Percentiles rank a stretch among this genome's conserved stretches.
phyloP scores from a whole-genome alignment of 30 jellyfish, hydroid and myxozoan species.

The Pseudorhiza aurosa region DNA sequence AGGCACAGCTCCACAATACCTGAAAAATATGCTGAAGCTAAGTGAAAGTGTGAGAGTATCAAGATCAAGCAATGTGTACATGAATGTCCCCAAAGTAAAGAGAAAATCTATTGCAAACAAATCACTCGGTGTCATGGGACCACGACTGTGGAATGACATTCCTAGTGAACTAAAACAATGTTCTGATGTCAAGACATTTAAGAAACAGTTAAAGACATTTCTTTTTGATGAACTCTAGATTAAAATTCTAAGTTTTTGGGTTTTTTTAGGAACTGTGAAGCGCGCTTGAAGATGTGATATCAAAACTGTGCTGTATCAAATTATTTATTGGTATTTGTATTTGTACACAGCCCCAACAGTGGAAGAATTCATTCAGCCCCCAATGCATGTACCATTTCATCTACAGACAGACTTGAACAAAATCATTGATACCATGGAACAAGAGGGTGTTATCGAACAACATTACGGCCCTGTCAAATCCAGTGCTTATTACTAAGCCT shows the following conservation, averaged over 20 bases:
- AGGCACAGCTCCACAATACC: constrained; percentile 66
- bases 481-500: constrained; percentile 54
- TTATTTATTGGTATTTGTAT: too few species aligned
- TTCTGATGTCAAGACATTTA: not conserved
- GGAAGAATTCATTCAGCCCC: not conserved
- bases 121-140: constrained; percentile 33
- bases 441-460: not conserved
- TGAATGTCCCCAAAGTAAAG: constrained; percentile 48
- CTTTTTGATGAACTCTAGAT: not conserved
- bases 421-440: not conserved
- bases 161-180: constrained; percentile 27
- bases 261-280: constrained; percentile 17
- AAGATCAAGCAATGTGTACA: constrained; percentile 46
- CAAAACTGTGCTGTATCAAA: constrained; percentile 43
- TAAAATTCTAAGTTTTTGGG: not conserved
- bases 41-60: constrained; percentile 47
- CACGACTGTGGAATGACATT: constrained; percentile 39
- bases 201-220: constrained; percentile 19
- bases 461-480: constrained; percentile 66
- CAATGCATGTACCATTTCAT: not conserved
- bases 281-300: constrained; percentile 45
- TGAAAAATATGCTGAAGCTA: constrained; percentile 46
- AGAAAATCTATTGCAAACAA: constrained; percentile 16
- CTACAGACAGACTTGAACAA: not conserved
- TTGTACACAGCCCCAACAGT: too few species aligned